phyloP scores from a whole-genome alignment of 2,888 invertebrate genomes.

The Tenthredo notha region DNA sequence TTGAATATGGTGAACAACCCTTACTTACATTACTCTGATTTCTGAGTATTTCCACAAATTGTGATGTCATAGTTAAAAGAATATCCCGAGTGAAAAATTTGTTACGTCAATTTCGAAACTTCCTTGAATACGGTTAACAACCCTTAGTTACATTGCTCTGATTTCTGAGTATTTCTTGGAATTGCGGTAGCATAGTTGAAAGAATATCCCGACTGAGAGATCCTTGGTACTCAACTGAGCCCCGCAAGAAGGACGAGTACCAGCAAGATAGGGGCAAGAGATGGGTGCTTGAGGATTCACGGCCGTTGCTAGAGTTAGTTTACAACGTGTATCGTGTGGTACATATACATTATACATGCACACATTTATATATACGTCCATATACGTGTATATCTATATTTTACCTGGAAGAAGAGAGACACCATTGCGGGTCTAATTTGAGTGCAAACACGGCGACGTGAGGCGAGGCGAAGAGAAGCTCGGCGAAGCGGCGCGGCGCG shows the following conservation, averaged over 20 bases:
- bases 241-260: not conserved
- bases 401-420: constrained; percentile 52
- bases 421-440: constrained; percentile 68
- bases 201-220: not conserved
- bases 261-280: not conserved
- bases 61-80: too few relatives aligned
- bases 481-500: constrained; percentile 21
- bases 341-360: not conserved
- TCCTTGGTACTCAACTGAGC: constrained; percentile 4
- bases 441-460: constrained; percentile 64
- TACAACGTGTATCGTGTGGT: not conserved
- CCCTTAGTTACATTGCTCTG: not conserved
- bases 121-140: not conserved
- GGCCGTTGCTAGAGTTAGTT: constrained; percentile 14
- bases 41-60: too few relatives aligned
- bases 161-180: not conserved
- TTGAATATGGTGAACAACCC: too few relatives aligned
- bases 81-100: not conserved
- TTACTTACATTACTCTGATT: too few relatives aligned
- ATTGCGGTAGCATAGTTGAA: not conserved
- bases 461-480: constrained; percentile 57
- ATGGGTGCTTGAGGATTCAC: constrained; percentile 34
- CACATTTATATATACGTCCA: not conserved
- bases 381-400: not conserved
- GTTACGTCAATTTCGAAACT: not conserved